phyloP scores from a whole-genome alignment of 92 coral and sea anemone genomes.

The Paragorgia papillata region DNA sequence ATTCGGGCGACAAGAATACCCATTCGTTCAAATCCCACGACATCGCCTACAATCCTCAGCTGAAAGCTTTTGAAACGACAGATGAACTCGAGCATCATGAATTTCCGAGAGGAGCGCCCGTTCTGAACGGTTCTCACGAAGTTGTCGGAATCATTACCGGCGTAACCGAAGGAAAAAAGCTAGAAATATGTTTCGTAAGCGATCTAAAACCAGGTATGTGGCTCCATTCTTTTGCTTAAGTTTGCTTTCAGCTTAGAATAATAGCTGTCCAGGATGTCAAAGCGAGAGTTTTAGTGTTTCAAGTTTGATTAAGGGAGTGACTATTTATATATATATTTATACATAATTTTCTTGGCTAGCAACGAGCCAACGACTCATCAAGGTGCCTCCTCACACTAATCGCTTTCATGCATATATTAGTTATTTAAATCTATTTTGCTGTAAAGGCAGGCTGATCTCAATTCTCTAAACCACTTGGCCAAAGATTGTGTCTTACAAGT shows the following conservation, averaged over 20 bases:
- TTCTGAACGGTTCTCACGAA: slow-evolving; percentile 26
- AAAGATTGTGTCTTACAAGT: no score
- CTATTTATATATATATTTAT: no score
- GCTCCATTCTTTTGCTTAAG: no score
- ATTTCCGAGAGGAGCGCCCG: slow-evolving; percentile 37
- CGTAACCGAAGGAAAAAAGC: slow-evolving; percentile 19
- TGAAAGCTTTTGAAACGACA: slow-evolving; percentile 16
- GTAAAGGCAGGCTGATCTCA: no score
- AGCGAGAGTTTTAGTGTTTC: no score
- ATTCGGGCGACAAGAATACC: slow-evolving; percentile 1
- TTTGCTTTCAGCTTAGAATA: neutral
- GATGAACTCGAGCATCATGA: slow-evolving; percentile 19
- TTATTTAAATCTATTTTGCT: no score
- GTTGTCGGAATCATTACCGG: slow-evolving; percentile 26
- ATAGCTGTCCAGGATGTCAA: neutral
- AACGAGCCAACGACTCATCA: no score
- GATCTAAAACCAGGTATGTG: slow-evolving; percentile 20
- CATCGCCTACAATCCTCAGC: slow-evolving; percentile 20
- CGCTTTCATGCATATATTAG: no score
- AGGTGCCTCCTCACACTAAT: no score
- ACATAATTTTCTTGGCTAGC: no score
- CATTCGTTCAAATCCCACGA: slow-evolving; percentile 38
- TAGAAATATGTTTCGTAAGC: slow-evolving; percentile 34
- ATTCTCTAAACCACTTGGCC: no score
- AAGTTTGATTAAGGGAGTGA: no score